Conservation (phyloP, 2,888 invertebrate genomes). For the Nezara viridula region DNA sequence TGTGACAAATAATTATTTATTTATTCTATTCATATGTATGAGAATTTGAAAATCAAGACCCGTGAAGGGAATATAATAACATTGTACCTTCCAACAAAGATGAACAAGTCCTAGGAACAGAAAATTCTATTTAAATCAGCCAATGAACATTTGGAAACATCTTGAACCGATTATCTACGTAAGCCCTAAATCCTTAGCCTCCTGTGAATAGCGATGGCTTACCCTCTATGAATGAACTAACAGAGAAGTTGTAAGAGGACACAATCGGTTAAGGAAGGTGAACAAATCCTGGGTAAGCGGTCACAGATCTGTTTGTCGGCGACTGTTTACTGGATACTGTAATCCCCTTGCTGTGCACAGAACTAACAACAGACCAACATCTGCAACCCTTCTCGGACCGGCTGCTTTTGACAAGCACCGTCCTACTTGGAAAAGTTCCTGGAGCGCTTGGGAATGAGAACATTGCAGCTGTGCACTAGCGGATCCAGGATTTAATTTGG, state of each 20-base stretch:
- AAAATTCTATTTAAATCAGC: background rate
- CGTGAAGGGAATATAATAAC: too few relatives aligned
- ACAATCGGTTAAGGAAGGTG: slow-evolving; percentile 28
- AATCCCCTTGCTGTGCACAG: slow-evolving; percentile 23
- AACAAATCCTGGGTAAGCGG: slow-evolving; percentile 15
- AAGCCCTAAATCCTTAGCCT: background rate
- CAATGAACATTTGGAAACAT: background rate
- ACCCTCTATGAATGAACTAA: background rate
- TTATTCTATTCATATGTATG: too few relatives aligned
- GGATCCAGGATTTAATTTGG: too few relatives aligned
- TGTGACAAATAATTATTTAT: too few relatives aligned
- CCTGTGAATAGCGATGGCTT: background rate
- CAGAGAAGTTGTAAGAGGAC: background rate
- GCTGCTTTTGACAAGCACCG: background rate
- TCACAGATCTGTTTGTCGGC: slow-evolving; percentile 12
- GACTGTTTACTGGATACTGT: background rate
- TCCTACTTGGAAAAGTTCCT: slow-evolving; percentile 3
- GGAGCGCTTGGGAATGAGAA: background rate
- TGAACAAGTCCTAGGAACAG: background rate
- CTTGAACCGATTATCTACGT: background rate
- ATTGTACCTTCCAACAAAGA: background rate
- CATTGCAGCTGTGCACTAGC: too few relatives aligned
- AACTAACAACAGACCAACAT: background rate
- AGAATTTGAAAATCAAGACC: too few relatives aligned
- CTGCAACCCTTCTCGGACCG: slow-evolving; percentile 5